Percentiles rank a stretch among this genome's conserved stretches.
phyloP scores from a whole-genome alignment of 1,140 invertebrate genomes.

The Medauroidea extradentata region DNA sequence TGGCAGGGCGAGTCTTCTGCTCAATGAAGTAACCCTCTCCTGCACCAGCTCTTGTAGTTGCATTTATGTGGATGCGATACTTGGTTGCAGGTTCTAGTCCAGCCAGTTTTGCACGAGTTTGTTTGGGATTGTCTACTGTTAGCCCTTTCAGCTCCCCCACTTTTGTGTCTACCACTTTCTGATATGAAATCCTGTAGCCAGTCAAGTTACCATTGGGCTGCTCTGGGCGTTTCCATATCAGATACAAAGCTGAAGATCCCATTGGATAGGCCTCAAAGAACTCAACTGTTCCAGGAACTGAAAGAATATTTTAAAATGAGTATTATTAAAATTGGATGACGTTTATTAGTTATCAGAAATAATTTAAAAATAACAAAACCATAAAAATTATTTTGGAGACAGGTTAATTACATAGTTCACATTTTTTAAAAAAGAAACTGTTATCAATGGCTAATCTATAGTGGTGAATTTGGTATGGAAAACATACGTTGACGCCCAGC shows the following conservation, averaged over 20 bases:
- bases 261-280: slow-evolving; percentile 78
- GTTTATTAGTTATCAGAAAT: no score
- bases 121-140: slow-evolving; percentile 68
- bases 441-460: no score
- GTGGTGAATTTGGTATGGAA: no score
- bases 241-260: slow-evolving; percentile 80
- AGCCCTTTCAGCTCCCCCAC: slow-evolving; percentile 60
- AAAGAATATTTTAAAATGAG: no score
- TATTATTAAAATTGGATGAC: no score
- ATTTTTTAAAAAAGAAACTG: no score
- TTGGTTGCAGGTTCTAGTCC: slow-evolving; percentile 79
- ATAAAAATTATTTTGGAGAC: no score
- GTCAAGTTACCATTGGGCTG: slow-evolving; percentile 90
- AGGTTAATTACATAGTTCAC: no score
- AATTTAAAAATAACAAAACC: no score
- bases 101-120: slow-evolving; percentile 77
- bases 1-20: slow-evolving; percentile 59
- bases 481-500: no score
- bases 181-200: slow-evolving; percentile 90
- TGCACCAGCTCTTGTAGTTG: slow-evolving; percentile 77
- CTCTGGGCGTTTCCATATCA: slow-evolving; percentile 89
- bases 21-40: slow-evolving; percentile 83
- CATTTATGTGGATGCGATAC: slow-evolving; percentile 76
- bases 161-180: slow-evolving; percentile 68
- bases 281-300: slow-evolving; percentile 81